Base-by-base conservation (phyloP, 2,113 vertebrate genomes). In the Scophthalmus maximus region DNA sequence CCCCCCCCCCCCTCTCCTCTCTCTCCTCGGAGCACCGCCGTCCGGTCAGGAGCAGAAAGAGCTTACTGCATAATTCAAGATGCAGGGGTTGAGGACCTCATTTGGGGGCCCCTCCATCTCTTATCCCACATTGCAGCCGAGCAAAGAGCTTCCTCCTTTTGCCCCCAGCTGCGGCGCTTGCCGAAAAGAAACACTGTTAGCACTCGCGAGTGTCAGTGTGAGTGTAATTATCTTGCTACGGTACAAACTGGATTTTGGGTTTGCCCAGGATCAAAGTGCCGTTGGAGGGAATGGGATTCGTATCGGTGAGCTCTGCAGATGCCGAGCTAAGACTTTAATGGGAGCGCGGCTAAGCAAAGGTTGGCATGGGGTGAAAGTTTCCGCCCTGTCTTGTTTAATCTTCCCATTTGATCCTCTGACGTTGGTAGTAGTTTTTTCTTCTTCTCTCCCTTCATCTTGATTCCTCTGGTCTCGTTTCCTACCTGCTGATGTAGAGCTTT, bases 151-250 rank as follows among this genome's bases (percentile, higher is more conserved):
- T 46, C 47, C 58, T 42, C 42, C 52, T 61, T 18, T n/a, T 17
- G 49, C 72, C 52, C 50, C 53, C 65, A 49, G 58, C 61, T 59
- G 69, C 18, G 53, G 18, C 2, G 9, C 46, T 51, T 30, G 53
- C 32, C 59, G 40, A 52, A 59, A 27, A 68, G 32, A 73, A 84
- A 56, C 66, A 65, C 18, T n/a, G 36, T 11, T 65, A 51, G 29
- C 27, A 11, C 47, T 49, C 57, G 11, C 27, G 73, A 58, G 46
- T 64, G 68, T 87, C 78, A 81, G 51, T n/a, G n/a, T n/a, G 23
- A 80, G 53, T 49, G 63, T 76, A 77, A 86, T 81, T 79, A 62
- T 81, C 78, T 77, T 84, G 56, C 83, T 88, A 73, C 60, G 53
- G 65, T 73, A 79, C 51, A 77, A 70, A 79, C 22, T 32, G 68